Evolutionary conservation across 2,888 invertebrate species (phyloP), one percentile per base, ranked within the genome.

Genomic region (Lasiommata megera): DNA sequence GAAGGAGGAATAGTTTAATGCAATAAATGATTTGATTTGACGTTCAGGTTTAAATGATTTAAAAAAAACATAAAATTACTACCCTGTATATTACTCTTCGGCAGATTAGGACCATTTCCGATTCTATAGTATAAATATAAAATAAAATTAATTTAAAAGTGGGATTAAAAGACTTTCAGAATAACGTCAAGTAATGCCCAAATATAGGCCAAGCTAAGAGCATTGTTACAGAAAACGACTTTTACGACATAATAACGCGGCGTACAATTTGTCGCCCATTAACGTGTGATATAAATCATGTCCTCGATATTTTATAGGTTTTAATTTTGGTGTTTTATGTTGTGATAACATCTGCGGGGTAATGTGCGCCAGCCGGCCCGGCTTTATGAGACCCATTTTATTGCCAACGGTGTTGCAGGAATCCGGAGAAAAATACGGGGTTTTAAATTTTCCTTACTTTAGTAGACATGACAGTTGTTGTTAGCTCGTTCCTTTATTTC

Each of bases 291-390:
- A 78, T 85, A 84, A 83, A 85, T 84, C 82, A 84, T 74, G 76
- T 69, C 69, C 69, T 74, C 79, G 80, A 83, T 86, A 84, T 83
- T 85, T 87, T 86, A 77, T 75, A 72, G 74, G 79, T 83, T 84
- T 85, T 84, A 85, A 84, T 84, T 84, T 84, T 68, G 84, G 77
- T 75, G 71, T 82, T 87, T 87, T 87, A 87, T 83, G 82, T 81
- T 76, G 82, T 80, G 85, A 86, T 84, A 85, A 85, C 84, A 85
- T 84, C 82, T 84, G 84, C 43, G 76, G 75, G 69, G 74, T 82
- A 79, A 85, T 80, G 76, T 78, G 63, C 62, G 70, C 73, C 80
- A 70, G 71, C 74, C 77, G 69, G 74, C 68, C 68, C 54, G 66
- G 67, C 62, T 84, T 86, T 85, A 86, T 81, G 81, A 80, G 73